A percentile compares a stretch with the other conserved stretches of the same genome.
phyloP scores from a whole-genome alignment of 2,888 invertebrate species.

The Dasysyrphus tricinctus region DNA sequence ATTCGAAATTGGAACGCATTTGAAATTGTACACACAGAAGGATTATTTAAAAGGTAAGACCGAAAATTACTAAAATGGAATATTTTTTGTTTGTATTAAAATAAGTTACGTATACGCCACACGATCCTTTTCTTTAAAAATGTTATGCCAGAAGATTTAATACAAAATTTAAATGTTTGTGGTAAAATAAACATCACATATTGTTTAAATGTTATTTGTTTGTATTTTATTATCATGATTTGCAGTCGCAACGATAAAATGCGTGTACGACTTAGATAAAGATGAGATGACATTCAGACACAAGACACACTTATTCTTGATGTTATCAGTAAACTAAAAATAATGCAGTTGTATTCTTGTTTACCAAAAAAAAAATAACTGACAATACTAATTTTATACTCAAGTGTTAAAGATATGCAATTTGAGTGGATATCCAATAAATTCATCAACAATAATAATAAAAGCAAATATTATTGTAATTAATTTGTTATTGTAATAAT shows the following conservation, averaged over 20 bases:
- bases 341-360: background rate
- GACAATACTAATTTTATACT: background rate
- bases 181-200: background rate
- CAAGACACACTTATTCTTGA: constrained; percentile 10
- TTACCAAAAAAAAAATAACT: background rate
- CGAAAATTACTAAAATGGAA: background rate
- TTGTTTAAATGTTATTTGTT: background rate
- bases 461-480: too few species aligned
- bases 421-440: too few species aligned
- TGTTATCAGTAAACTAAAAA: constrained; percentile 12
- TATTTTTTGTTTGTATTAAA: too few species aligned
- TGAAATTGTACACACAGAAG: constrained; percentile 88
- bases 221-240: background rate
- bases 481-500: too few species aligned
- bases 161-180: background rate
- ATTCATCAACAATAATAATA: too few species aligned
- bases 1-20: constrained; percentile 89
- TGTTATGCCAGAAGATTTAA: too few species aligned
- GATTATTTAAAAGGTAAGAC: constrained; percentile 87
- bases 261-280: constrained; percentile 23
- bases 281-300: constrained; percentile 20
- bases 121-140: too few species aligned
- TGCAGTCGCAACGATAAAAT: background rate
- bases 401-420: background rate
- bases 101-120: constrained; percentile 15